These are phyloP conservation scores for Echinarachnius parma DNA, from an alignment of 53 echinoderm and acorn worm species.

Conservation along the genomic window DNA sequence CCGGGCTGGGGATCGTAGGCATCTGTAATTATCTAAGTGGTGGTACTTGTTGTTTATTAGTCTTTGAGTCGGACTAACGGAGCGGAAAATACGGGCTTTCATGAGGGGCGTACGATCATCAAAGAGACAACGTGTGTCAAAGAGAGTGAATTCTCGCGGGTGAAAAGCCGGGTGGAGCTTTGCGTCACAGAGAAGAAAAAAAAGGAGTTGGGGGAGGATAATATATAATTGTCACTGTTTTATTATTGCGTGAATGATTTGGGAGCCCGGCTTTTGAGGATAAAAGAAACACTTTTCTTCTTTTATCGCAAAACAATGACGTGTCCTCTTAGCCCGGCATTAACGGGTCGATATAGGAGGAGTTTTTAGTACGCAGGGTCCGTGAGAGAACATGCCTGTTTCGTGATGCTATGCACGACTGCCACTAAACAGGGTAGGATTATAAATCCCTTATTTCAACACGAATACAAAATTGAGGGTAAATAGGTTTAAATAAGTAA, in stretches of 20 bases:
- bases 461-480: too few relatives aligned
- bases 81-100: conserved; percentile 20
- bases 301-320: not conserved
- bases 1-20: not conserved
- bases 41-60: not conserved
- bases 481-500: too few relatives aligned
- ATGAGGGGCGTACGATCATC: not conserved
- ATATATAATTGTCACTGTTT: not conserved
- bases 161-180: too few relatives aligned
- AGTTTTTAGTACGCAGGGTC: not conserved
- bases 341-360: conserved; percentile 17
- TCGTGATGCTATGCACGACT: too few relatives aligned
- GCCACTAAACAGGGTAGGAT: too few relatives aligned
- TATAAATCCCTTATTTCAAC: too few relatives aligned
- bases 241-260: conserved; percentile 16
- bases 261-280: not conserved
- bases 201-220: not conserved
- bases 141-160: not conserved
- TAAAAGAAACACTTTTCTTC: conserved; percentile 25
- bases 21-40: conserved; percentile 27
- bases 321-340: conserved; percentile 18
- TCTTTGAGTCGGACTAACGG: conserved; percentile 12
- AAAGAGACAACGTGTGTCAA: not conserved
- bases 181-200: too few relatives aligned
- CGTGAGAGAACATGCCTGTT: conserved; percentile 11